Evolutionary conservation across 2,888 invertebrate genomes (phyloP).

Genomic region (Cenopis cana): DNA sequence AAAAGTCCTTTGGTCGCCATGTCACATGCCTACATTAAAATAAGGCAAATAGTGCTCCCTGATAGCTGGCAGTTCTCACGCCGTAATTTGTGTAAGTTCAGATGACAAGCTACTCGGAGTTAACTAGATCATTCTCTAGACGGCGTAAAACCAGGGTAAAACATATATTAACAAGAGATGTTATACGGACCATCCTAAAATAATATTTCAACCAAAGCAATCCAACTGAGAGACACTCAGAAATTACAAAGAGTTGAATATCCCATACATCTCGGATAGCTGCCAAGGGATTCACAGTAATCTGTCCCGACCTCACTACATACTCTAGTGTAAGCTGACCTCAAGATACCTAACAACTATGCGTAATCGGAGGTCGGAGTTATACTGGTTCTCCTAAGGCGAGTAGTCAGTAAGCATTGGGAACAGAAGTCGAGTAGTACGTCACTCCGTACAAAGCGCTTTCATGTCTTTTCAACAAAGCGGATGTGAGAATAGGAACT

Average conservation of each 20-base stretch:
- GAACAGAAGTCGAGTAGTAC: conserved; percentile 6
- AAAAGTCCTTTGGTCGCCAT: too few relatives aligned
- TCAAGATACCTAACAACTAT: neutral
- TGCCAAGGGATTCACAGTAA: neutral
- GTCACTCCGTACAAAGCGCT: conserved; percentile 31
- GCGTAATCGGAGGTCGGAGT: neutral
- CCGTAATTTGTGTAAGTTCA: too few relatives aligned
- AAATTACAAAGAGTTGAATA: conserved; percentile 31
- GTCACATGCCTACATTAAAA: too few relatives aligned
- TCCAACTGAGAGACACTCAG: conserved; percentile 18
- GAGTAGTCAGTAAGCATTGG: neutral
- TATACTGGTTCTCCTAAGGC: neutral
- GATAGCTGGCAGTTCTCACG: too few relatives aligned
- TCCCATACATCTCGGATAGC: conserved; percentile 22
- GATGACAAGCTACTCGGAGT: neutral
- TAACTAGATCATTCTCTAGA: neutral
- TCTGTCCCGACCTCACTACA: neutral
- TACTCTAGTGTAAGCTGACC: neutral
- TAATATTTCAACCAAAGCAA: conserved; percentile 22
- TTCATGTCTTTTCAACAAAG: conserved; percentile 35
- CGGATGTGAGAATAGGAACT: conserved; percentile 34
- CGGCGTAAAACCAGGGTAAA: neutral
- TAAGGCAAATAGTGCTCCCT: too few relatives aligned
- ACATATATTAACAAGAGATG: conserved; percentile 1
- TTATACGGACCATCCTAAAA: conserved; percentile 12